Base-by-base conservation (phyloP, 2,797 vertebrate species). In the Pelobates cultripes region DNA sequence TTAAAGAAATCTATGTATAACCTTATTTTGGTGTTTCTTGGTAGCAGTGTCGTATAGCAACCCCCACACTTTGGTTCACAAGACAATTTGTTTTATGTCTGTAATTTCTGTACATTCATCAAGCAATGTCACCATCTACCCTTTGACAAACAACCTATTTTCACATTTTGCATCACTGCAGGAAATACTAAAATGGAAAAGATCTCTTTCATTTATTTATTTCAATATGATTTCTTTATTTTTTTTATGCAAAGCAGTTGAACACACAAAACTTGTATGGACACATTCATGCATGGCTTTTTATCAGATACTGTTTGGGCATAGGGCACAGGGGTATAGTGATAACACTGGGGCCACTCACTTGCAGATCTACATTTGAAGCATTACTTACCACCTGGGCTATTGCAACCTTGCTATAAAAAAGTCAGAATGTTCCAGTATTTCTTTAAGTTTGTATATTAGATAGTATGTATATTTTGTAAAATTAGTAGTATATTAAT, bases 121-220 rank as follows among this genome's bases (percentile, higher is more conserved):
- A 82, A 72, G 55, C 40, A 40, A 12, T 72, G 80, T 75, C 61
- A 76, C 73, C 67, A 71, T 75, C 42, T 75, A 74, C 57, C 70
- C 44, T 71, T 79, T 85, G 77, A 85, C 76, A 82, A 85, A 85
- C 80, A 79, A 76, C 61, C 73, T 80, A 79, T 72, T 73, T 72
- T 73, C 76, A 71, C 63, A 53, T 82, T 82, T 69, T 79, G 45
- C 80, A 76, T 73, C 64, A 77, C 75, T 79, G 61, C 51, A 44
- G 73, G 60, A 70, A 74, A 71, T 53, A 66, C 70, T 71, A 79
- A 70, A 75, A 78, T 42, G 61, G 70, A 43, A 15, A 78, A 71
- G 55, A 79, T 40, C 75, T 28, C n/a, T 28, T 64, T 17, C 10
- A n/a, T 64, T 64, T 64, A 28, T 40, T 28, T 64, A 64, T 51